Percentiles rank a stretch among this genome's conserved stretches.
These are phyloP conservation scores for Eutrigla gurnardus DNA, from an alignment of 2,797 vertebrate species.

Conservation along the genomic window DNA sequence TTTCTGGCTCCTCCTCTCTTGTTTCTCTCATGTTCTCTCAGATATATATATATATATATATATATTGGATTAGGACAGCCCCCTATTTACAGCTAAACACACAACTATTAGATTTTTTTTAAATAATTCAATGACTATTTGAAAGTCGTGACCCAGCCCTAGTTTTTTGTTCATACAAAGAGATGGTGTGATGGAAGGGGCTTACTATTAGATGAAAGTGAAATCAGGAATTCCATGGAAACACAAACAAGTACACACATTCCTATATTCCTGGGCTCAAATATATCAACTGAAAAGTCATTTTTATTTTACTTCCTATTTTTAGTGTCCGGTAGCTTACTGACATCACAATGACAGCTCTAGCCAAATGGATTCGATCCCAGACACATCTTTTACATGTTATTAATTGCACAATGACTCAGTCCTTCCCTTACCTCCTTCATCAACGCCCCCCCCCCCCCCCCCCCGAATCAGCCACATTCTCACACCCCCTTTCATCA, in stretches of 20 bases:
- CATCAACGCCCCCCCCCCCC: conserved; percentile 28
- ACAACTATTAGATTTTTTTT: too few species aligned
- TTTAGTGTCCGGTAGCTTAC: conserved; percentile 30
- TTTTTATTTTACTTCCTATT: conserved; percentile 25
- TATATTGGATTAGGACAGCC: too few species aligned
- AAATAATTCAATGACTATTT: too few species aligned
- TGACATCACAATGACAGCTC: conserved; percentile 38
- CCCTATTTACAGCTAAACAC: too few species aligned
- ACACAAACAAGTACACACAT: too few species aligned
- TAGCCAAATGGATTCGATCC: conserved; percentile 36
- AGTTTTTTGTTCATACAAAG: too few species aligned
- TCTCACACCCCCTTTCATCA: conserved; percentile 45
- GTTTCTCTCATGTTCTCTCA: too few species aligned
- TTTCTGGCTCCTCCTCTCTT: conserved; percentile 9
- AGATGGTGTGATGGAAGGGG: too few species aligned
- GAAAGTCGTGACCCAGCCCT: too few species aligned
- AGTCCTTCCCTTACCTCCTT: conserved; percentile 55
- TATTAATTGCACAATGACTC: conserved; percentile 65
- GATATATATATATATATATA: too few species aligned
- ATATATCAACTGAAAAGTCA: neutral
- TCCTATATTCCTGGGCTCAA: neutral
- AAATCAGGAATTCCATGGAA: too few species aligned
- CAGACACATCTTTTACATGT: conserved; percentile 53
- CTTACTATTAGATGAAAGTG: too few species aligned
- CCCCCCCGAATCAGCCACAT: conserved; percentile 29